Base-by-base conservation (phyloP, 2,888 invertebrate species). In the Sycophila texana region DNA sequence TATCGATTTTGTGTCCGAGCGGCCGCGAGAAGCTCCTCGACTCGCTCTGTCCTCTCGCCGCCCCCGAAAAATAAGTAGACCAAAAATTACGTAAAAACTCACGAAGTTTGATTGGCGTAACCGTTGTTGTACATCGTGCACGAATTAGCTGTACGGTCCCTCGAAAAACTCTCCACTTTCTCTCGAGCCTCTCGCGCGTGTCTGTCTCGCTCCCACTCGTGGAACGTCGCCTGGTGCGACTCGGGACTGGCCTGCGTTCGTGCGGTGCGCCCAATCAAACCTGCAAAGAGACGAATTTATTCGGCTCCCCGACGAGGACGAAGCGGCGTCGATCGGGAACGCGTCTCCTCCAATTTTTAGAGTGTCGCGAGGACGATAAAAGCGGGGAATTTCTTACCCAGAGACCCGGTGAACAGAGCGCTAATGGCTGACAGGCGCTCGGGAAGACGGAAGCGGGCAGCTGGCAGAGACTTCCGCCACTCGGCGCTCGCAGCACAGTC, bases 341-440 rank as follows among this genome's bases (percentile, higher is more conserved):
- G 39, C 39, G 39, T 7, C 39, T 0, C 1, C 7, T 5, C 10
- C 1, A 53, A 14, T n/a, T 14, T 14, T 14, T 14, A 2, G 53
- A 13, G 53, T 13, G 51, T 14, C 30, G 53, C 18, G 22, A 67
- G 3, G 4, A 2, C 1, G 20, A 14, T 39, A 49, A 58, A 39
- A 77, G 57, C 30, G 13, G 65, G 14, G 13, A 68, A 61, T 51
- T 47, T 74, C 77, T 78, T 82, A 71, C 71, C 76, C 80, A 63
- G 73, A 84, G 85, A 88, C 88, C 89, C 88, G 89, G 89, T 86
- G 86, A 87, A 88, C 89, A 86, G 87, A 87, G 86, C 86, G 86
- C 86, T 82, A 88, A 89, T 89, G 88, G 89, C 89, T 87, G 88
- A 88, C 89, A 87, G 86, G 86, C 86, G 86, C 86, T 86, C 76